Evolutionary conservation across 2,113 vertebrate species (phyloP), one percentile per base, ranked within the genome.

Genomic region (Passer montanus): DNA sequence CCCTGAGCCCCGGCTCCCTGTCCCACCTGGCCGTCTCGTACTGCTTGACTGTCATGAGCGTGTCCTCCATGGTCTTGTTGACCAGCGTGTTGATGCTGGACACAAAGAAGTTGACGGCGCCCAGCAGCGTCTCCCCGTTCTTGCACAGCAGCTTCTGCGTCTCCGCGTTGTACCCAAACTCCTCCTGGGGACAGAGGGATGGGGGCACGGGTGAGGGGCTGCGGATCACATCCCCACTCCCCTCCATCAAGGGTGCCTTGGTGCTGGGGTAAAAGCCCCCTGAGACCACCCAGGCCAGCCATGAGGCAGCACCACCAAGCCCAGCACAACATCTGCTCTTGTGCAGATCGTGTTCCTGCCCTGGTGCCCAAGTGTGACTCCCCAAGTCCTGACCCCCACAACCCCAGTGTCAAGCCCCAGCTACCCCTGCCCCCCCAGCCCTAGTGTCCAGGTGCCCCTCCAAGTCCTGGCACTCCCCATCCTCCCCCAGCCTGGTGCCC

Each of bases 51-150:
- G 99, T 99, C 99, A 99, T 98, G 13, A 99, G 98, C 0, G 99
- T 99, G 97, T 99, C 99, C 95, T 99, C 99, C 99, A 99, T 99
- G 73, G 99, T 99, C 89, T 99, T 99, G 97, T 99, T 99, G 80
- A 99, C 99, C 91, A 99, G 96, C 0, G 99, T 99, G 97, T 99
- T 99, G 97, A 99, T 99, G 97, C 99, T 99, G 95, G 99, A 99
- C 82, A 99, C 99, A 56, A 99, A 99, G 97, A 99, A 99, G 97
- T 99, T 99, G 92, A 99, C 97, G 11, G 99, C 99, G 0, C 99
- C 99, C 28, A 99, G 98, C 8, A 99, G 98, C 1, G 99, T 99
- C 97, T 99, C 99, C 10, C 99, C 99, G 0, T 99, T 99, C 98
- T 99, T 99, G 97, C 99, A 99, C 68, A 99, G 98, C 93, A 99